Base-by-base conservation (phyloP, 2,888 invertebrate species). In the Autographa gamma region DNA sequence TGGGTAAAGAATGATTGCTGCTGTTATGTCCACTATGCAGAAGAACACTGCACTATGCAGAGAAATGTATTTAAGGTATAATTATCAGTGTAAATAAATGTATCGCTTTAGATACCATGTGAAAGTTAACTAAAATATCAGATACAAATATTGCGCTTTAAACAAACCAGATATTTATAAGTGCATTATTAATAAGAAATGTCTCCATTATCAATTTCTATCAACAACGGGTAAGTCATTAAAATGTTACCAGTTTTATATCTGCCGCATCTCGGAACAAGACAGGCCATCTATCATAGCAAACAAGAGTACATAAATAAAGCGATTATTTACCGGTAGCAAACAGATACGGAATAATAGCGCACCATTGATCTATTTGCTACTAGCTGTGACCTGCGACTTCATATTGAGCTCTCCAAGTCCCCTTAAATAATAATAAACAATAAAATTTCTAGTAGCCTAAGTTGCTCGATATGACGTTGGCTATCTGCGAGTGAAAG, bases 291-390 rank as follows among this genome's bases (percentile, higher is more conserved):
- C 82, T 67, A 73, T 80, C 78, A 79, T 66, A 18, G 41, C 31
- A 58, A 66, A 79, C 76, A 71, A 73, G 76, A 76, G 76, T 79
- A 82, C 54, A 69, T 79, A 82, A 48, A 69, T 71, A 66, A 71
- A 58, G 32, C 59, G 61, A 76, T 74, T 72, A 79, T 73, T 71
- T 69, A 75, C 76, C 68, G 48, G 82, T 79, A 79, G 79, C 79
- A 75, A 80, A 79, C 76, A 82, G 82, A 82, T 79, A 76, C 43
- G 56, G 63, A 81, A 73, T 79, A 73, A 80, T 80, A 76, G 76
- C 60, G 67, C 73, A 73, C 63, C 61, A 48, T 18, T 56, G 48
- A 25, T 76, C 82, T 76, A 73, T 79, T 25, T 25, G 3, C 25
- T 25, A 25, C 25, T 25, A 3, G 25, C 25, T 25, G 25, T 25